These are phyloP conservation scores for Pteromalus puparum DNA, from an alignment of 1,140 invertebrate species.

Conservation along the genomic window DNA sequence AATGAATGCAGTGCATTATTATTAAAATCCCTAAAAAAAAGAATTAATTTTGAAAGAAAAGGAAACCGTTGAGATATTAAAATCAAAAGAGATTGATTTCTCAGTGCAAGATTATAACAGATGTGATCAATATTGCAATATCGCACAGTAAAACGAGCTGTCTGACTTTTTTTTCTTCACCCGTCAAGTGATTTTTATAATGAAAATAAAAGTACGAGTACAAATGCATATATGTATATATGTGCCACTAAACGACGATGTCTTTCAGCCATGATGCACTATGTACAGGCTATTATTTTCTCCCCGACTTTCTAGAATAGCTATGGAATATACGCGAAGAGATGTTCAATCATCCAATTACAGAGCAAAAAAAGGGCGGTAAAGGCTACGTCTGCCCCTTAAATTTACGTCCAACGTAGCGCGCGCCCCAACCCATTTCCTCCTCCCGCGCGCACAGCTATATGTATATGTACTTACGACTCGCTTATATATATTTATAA, in stretches of 20 bases:
- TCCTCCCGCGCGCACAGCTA: not conserved
- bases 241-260: not conserved
- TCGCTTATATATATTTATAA: not conserved
- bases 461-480: not conserved
- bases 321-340: not conserved
- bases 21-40: too few species aligned
- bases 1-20: too few species aligned
- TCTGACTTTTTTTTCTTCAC: too few species aligned
- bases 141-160: too few species aligned
- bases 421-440: not conserved
- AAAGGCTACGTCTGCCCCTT: slow-evolving; percentile 17
- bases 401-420: slow-evolving; percentile 20
- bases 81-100: too few species aligned
- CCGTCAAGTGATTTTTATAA: too few species aligned
- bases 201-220: too few species aligned
- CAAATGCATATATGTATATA: too few species aligned
- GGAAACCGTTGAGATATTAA: too few species aligned
- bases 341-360: slow-evolving; percentile 30
- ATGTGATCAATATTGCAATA: too few species aligned
- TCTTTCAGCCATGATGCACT: not conserved
- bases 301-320: not conserved
- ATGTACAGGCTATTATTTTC: not conserved
- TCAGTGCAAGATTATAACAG: too few species aligned
- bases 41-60: too few species aligned
- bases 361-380: slow-evolving; percentile 7